Evolutionary conservation across 2,888 invertebrate genomes (phyloP).

Genomic region (Parascotia fuliginaria): DNA sequence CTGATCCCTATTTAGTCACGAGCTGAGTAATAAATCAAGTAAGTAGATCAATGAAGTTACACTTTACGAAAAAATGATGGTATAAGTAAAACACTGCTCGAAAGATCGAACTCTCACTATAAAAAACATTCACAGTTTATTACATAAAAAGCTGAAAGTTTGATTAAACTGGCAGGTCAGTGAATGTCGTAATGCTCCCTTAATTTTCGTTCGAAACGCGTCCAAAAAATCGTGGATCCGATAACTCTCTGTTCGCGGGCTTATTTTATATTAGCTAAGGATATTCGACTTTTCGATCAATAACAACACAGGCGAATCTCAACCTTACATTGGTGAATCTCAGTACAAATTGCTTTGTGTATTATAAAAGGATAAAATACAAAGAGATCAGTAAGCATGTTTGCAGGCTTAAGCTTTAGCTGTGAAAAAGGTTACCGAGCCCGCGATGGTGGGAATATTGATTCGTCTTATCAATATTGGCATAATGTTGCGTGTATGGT

Average conservation of each 20-base stretch:
- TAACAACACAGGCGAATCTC: conserved; percentile 9
- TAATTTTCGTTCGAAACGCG: conserved; percentile 63
- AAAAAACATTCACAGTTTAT: conserved; percentile 32
- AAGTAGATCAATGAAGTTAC: conserved; percentile 7
- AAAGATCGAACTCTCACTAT: conserved; percentile 20
- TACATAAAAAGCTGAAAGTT: conserved; percentile 37
- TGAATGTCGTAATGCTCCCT: conserved; percentile 62
- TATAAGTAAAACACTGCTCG: conserved; percentile 15
- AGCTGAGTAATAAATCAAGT: conserved; percentile 8
- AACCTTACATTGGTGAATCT: background rate
- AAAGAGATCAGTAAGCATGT: conserved; percentile 64
- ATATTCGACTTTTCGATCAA: conserved; percentile 57
- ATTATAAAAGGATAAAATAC: conserved; percentile 49
- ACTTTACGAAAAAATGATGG: conserved; percentile 15
- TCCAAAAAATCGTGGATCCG: conserved; percentile 72
- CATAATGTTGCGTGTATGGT: conserved; percentile 54
- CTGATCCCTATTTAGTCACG: background rate
- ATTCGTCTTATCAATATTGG: conserved; percentile 71
- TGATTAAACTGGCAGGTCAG: conserved; percentile 59
- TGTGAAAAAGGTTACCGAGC: conserved; percentile 65
- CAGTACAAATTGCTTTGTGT: conserved; percentile 20
- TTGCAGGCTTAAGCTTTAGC: conserved; percentile 60
- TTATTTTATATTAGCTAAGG: conserved; percentile 63
- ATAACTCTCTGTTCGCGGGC: conserved; percentile 63
- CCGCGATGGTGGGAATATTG: conserved; percentile 69